phyloP scores from a whole-genome alignment of 2,797 vertebrate genomes.

The Sebastes cheni region DNA sequence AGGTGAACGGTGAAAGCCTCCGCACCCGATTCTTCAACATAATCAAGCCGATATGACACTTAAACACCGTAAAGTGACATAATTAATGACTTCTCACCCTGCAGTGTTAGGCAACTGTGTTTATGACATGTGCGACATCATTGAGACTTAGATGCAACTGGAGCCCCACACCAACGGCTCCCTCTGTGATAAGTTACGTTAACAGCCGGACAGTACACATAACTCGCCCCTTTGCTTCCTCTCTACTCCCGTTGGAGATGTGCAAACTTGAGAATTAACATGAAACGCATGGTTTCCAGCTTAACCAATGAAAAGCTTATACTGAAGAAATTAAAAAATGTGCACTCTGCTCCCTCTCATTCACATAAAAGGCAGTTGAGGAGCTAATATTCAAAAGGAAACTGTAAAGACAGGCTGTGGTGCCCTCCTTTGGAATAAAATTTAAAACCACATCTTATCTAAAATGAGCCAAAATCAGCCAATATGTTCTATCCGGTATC shows the following conservation, averaged over 20 bases:
- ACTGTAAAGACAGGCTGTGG: constrained; percentile 35
- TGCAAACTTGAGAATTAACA: constrained; percentile 59
- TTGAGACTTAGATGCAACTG: constrained; percentile 18
- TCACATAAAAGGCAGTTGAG: constrained; percentile 58
- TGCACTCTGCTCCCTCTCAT: constrained; percentile 49
- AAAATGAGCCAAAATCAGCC: constrained; percentile 58
- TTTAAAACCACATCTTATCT: constrained; percentile 69
- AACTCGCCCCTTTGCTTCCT: constrained; percentile 37
- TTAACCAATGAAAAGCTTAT: constrained; percentile 60
- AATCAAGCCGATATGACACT: constrained; percentile 44
- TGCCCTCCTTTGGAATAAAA: constrained; percentile 48
- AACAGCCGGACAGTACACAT: constrained; percentile 28
- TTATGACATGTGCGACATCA: constrained; percentile 11
- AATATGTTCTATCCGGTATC: constrained; percentile 24
- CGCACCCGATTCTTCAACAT: constrained; percentile 32
- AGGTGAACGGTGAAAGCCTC: constrained; percentile 8
- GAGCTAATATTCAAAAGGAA: constrained; percentile 43
- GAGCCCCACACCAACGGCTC: constrained; percentile 24
- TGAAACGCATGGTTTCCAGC: constrained; percentile 58
- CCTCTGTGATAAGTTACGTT: constrained; percentile 21
- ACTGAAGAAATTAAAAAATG: constrained; percentile 38
- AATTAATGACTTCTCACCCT: constrained; percentile 29
- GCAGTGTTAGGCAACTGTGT: constrained; percentile 2
- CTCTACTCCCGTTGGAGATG: constrained; percentile 56
- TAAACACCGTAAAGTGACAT: constrained; percentile 34